Conservation (phyloP, 1,140 invertebrate genomes). For the Leptoteleia sp. region DNA sequence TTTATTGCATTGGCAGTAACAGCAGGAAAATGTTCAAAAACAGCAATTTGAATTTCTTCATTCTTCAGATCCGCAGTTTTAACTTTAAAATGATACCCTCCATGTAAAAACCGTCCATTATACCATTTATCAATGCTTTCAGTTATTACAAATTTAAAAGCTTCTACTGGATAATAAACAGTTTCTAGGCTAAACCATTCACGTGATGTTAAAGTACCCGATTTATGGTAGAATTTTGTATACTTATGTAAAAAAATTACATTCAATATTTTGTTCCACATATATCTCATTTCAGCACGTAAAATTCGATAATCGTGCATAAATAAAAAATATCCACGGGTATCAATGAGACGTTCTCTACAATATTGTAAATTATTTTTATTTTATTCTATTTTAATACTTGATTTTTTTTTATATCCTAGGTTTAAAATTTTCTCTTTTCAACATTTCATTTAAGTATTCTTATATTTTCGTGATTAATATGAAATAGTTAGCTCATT, state of each 20-base stretch:
- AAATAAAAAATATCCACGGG: constrained; percentile 86
- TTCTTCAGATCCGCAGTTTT: constrained; percentile 84
- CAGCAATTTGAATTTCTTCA: constrained; percentile 80
- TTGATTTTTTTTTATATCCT: too few species aligned
- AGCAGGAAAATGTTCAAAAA: constrained; percentile 87
- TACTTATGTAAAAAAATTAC: constrained; percentile 86
- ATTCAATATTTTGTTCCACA: constrained; percentile 89
- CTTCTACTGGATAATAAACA: constrained; percentile 82
- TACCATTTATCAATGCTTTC: constrained; percentile 85
- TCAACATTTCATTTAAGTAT: too few species aligned
- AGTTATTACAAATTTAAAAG: constrained; percentile 80
- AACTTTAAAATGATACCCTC: constrained; percentile 81
- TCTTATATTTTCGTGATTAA: too few species aligned
- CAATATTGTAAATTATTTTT: constrained; percentile 45
- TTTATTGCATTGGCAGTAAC: constrained; percentile 79
- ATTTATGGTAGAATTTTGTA: constrained; percentile 68
- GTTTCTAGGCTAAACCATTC: constrained; percentile 86
- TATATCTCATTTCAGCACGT: constrained; percentile 84
- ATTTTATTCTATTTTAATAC: too few species aligned
- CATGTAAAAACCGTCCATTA: constrained; percentile 82
- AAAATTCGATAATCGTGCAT: constrained; percentile 86
- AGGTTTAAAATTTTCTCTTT: too few species aligned
- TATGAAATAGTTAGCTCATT: too few species aligned
- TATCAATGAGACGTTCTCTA: constrained; percentile 86
- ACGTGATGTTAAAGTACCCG: constrained; percentile 73